Base-by-base conservation (phyloP, 2,113 vertebrate species). In the Campylomormyrus tamandua region DNA sequence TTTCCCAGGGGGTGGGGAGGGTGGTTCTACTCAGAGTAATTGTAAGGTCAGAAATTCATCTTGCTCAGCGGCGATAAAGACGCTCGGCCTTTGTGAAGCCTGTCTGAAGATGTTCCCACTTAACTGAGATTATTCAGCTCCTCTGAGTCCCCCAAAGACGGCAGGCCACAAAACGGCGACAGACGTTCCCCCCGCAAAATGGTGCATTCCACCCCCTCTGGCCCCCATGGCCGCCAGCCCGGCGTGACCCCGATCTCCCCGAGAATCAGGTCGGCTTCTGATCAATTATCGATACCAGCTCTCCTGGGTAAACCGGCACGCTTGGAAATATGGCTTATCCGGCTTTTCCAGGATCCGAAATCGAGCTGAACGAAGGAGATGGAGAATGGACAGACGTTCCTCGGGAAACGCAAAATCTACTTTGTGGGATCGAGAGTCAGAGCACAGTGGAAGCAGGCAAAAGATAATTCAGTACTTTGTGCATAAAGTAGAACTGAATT, bases 41-140 rank as follows among this genome's bases (percentile, higher is more conserved):
- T 83, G 70, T 83, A 83, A 35, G 11, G 77, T 27, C 42, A 4
- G 13, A 9, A 91, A 46, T 89, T 21, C 42, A n/a, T 84, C 90
- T 31, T 6, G 35, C 48, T 52, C 89, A 42, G 53, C 42, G 4
- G 46, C 42, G 80, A 85, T n/a, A 84, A 90, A 92, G 58, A 87
- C 46, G 1, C 83, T 49, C 53, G 35, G 3, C 86, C 31, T 35
- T 58, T 10, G 15, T 42, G 77, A 91, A 77, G 87, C 90, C 83
- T 90, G 88, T 53, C 84, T 88, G 10, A 90, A 88, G 88, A 89
- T 27, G 39, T 39, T 46, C 88, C 90, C 90, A 31, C 80, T 91
- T 89, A 90, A n/a, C 90, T 50, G 11, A 3, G 39, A 49, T 83
- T 35, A 58, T 15, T 70, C 48, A n/a, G 70, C 31, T 3, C n/a